Evolutionary conservation across 2,888 invertebrate genomes (phyloP), one percentile per base, ranked within the genome.

Genomic region (Xanthia togata): DNA sequence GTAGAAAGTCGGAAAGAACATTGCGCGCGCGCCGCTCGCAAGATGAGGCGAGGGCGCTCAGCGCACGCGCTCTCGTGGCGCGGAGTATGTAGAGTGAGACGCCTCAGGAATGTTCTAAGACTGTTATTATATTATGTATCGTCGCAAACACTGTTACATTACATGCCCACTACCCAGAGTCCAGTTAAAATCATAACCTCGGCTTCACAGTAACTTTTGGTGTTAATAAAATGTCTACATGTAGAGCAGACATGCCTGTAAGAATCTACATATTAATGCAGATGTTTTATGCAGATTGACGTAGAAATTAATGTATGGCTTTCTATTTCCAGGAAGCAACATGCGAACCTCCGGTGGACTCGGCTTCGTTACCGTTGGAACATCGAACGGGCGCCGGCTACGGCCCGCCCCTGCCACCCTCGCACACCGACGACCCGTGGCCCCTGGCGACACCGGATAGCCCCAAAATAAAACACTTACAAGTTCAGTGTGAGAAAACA

Each of bases 401-500:
- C 93, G 98, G 98, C 35, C 97, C 98, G 73, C 97, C 98, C 50
- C 95, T 97, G 60, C 95, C 97, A 14, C 94, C 96, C 88, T 95
- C 93, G 89, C 97, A 96, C 75, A 96, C 97, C 38, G 98, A 98
- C 89, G 99, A 99, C 91, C 98, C 98, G 76, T 99, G 99, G 99
- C 99, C 99, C 0, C 95, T 98, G 87, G 98, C 98, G 64, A 97
- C 98, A 67, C 98, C 98, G 35, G 99, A 99, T 92, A 98, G 98
- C 95, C 99, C 99, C 0, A 98, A 99, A 95, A 99, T 99, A 90
- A 99, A 99, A 95, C 98, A 98, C 91, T 96, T 99, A 83, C 98
- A 99, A 97, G 99, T 99, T 87, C 99, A 99, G 93, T 99, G 99
- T 95, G 99, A 99, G 95, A 99, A 99, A 95, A 99, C 99, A 68